phyloP scores from a whole-genome alignment of 2,888 invertebrate species.

The Athetis lepigone region DNA sequence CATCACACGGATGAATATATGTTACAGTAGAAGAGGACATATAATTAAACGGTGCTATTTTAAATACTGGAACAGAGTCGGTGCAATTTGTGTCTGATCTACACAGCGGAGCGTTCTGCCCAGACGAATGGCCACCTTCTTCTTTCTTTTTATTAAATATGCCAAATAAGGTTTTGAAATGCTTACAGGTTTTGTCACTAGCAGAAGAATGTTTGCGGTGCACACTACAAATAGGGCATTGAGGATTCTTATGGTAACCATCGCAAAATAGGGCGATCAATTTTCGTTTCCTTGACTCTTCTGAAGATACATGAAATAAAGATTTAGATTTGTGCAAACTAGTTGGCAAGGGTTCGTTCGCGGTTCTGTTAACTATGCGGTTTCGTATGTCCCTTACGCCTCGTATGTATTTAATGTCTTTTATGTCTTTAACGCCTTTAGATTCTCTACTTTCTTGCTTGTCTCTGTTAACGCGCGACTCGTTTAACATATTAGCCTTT shows the following conservation, averaged over 20 bases:
- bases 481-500: constrained; percentile 60
- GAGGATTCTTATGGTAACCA: constrained; percentile 40
- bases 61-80: constrained; percentile 3
- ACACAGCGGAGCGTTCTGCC: constrained; percentile 1
- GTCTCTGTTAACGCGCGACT: constrained; percentile 7
- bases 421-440: not conserved
- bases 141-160: constrained; percentile 6
- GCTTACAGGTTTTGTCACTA: constrained; percentile 4
- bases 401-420: not conserved
- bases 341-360: constrained; percentile 63
- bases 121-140: too few relatives aligned
- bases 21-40: constrained; percentile 21
- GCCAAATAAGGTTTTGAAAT: constrained; percentile 22
- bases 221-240: constrained; percentile 15
- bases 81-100: not conserved
- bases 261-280: constrained; percentile 73
- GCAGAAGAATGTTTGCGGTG: not conserved
- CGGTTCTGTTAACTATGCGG: constrained; percentile 16
- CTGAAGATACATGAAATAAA: constrained; percentile 67
- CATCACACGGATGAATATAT: constrained; percentile 1
- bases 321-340: constrained; percentile 72
- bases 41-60: not conserved
- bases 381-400: not conserved
- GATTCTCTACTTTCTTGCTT: not conserved
- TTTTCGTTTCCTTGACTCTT: constrained; percentile 62